Conservation (phyloP, 2,888 invertebrate species). For the Choreutis nemorana region DNA sequence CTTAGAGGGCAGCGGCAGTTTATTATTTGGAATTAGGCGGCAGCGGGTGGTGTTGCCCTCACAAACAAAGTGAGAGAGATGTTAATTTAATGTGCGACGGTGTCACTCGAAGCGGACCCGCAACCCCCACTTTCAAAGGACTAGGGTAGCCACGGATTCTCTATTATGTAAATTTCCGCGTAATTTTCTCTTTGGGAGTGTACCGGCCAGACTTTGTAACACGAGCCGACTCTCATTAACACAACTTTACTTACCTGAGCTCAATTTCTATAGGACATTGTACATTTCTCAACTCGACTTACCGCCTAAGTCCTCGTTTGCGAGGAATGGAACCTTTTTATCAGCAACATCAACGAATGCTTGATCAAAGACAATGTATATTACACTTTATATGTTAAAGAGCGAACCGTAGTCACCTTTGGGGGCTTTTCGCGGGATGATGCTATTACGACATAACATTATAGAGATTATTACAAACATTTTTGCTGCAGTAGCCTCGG, state of each 20-base stretch:
- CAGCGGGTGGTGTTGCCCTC: slow-evolving; percentile 33
- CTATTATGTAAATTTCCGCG: slow-evolving; percentile 63
- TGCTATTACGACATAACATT: too few species aligned
- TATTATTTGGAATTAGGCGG: slow-evolving; percentile 41
- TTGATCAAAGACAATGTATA: too few species aligned
- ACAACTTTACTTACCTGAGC: slow-evolving; percentile 45
- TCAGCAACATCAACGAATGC: too few species aligned
- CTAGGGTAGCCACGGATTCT: slow-evolving; percentile 57
- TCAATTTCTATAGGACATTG: slow-evolving; percentile 29
- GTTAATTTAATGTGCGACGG: slow-evolving; percentile 59
- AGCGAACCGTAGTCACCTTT: too few species aligned
- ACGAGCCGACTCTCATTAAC: slow-evolving; percentile 49
- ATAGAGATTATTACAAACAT: too few species aligned
- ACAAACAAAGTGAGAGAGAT: slow-evolving; percentile 57
- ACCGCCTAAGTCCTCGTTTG: not conserved
- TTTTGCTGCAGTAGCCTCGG: too few species aligned
- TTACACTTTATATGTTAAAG: too few species aligned
- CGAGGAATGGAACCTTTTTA: slow-evolving; percentile 6
- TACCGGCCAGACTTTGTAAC: slow-evolving; percentile 55
- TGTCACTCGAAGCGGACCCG: slow-evolving; percentile 48
- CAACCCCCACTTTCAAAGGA: slow-evolving; percentile 55
- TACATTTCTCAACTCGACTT: slow-evolving; percentile 15
- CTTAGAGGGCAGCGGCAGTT: slow-evolving; percentile 20
- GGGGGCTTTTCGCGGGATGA: too few species aligned
- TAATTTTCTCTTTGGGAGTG: slow-evolving; percentile 54